Percentiles rank a stretch among this genome's conserved stretches.
These are phyloP conservation scores for Chironomus striatipennis DNA, from an alignment of 1,140 invertebrate species.

Conservation along the genomic window DNA sequence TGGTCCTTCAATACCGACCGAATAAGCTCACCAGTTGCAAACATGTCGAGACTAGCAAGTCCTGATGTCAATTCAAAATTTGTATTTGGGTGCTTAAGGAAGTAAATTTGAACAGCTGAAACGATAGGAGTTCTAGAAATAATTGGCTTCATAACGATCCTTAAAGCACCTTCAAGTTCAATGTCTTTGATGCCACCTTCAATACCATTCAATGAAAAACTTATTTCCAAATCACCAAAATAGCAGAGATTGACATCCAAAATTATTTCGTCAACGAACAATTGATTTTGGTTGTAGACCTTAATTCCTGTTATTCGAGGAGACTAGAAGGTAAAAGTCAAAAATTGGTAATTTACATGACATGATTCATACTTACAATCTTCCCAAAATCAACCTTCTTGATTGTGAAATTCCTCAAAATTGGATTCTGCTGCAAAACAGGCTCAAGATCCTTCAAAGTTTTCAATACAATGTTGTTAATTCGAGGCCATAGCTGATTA, in stretches of 20 bases:
- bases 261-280: background rate
- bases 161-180: background rate
- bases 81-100: background rate
- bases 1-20: background rate
- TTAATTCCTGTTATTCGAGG: background rate
- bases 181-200: background rate
- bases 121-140: background rate
- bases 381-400: background rate
- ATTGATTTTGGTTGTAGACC: background rate
- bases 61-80: background rate
- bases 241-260: background rate
- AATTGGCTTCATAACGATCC: background rate
- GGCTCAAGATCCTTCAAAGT: background rate
- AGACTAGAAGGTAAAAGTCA: background rate
- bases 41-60: background rate
- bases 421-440: background rate
- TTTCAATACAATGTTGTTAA: constrained; percentile 27
- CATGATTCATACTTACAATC: background rate
- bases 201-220: background rate
- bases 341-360: background rate
- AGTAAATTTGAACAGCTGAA: background rate
- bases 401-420: background rate
- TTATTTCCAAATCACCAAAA: background rate
- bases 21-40: background rate
- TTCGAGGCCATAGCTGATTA: constrained; percentile 29